Evolutionary conservation across 2,888 invertebrate species (phyloP).

Genomic region (Desoria tigrina): DNA sequence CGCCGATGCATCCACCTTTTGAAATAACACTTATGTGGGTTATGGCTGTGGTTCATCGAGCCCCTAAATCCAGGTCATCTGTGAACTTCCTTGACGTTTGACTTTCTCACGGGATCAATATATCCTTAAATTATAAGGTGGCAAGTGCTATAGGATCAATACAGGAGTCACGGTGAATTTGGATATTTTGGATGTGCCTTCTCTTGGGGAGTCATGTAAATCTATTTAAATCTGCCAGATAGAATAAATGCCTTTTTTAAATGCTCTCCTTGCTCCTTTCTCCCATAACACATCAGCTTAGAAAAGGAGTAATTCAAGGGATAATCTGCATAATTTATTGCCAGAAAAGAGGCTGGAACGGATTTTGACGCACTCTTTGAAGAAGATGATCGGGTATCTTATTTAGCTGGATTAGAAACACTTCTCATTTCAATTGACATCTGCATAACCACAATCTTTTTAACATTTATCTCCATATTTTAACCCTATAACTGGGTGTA

Average conservation of each 20-base stretch:
- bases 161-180: slow-evolving; percentile 3
- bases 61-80: slow-evolving; percentile 15
- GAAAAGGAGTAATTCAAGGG: background rate
- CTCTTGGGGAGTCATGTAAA: background rate
- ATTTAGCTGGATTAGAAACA: too few species aligned
- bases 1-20: slow-evolving; percentile 12
- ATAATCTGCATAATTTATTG: slow-evolving; percentile 17
- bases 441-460: too few species aligned
- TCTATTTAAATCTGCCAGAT: background rate
- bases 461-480: too few species aligned
- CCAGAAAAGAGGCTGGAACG: slow-evolving; percentile 5
- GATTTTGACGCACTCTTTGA: slow-evolving; percentile 3
- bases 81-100: slow-evolving; percentile 21
- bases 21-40: slow-evolving; percentile 16
- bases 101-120: slow-evolving; percentile 42
- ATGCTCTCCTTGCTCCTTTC: background rate
- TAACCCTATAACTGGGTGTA: too few species aligned
- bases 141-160: slow-evolving; percentile 1
- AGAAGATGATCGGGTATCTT: slow-evolving; percentile 18
- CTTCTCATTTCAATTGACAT: too few species aligned
- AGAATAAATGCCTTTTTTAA: slow-evolving; percentile 15
- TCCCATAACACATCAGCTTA: background rate
- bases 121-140: slow-evolving; percentile 5
- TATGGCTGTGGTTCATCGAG: slow-evolving; percentile 19
- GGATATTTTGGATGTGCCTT: background rate